Evolutionary conservation across 2,888 invertebrate genomes (phyloP), one percentile per base, ranked within the genome.

Genomic region (Acheta domesticus): DNA sequence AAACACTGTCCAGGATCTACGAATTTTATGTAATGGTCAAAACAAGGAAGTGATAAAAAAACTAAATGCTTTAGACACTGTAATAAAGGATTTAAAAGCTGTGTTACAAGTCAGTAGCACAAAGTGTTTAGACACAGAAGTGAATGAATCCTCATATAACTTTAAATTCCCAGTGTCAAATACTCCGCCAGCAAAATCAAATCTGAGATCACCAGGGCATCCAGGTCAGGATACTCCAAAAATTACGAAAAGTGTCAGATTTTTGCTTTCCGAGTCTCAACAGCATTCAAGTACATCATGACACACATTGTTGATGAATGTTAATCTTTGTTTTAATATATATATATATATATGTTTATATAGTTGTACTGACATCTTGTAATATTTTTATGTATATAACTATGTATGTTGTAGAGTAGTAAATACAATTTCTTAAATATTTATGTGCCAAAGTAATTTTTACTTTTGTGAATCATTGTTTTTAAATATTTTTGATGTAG

Each of bases 201-300:
- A 80, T 49, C 81, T 84, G 16, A 83, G 82, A 8, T 83, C 80
- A 80, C 73, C 84, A 83, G 78, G 83, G 83, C 36, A 36, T 36
- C 23, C 49, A 11, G 62, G 48, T 19, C 73, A 50, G 20, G 49
- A 49, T 78, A 62, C 62, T 62, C 84, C 82, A 48, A 86, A 86
- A 78, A 84, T 82, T 5, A 86, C 86, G 4, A 86, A 86, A 78
- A 84, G 82, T 8, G 86, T 87, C 5, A 83, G 85, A 80, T 87
- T 87, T 81, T 83, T 85, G 77, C 80, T 83, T 77, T 80, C 80
- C 16, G 78, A 75, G 8, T 62, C 49, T 21, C 77, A 77, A n/a
- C 77, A 49, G 77, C 14, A 12, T 11, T 21, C 20, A 20, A 49
- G 12, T 49, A 11, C 49, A 19, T 21, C 49, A 36, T 36, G 36